phyloP scores from a whole-genome alignment of 2,113 vertebrate species.

The Parotia lawesii region DNA sequence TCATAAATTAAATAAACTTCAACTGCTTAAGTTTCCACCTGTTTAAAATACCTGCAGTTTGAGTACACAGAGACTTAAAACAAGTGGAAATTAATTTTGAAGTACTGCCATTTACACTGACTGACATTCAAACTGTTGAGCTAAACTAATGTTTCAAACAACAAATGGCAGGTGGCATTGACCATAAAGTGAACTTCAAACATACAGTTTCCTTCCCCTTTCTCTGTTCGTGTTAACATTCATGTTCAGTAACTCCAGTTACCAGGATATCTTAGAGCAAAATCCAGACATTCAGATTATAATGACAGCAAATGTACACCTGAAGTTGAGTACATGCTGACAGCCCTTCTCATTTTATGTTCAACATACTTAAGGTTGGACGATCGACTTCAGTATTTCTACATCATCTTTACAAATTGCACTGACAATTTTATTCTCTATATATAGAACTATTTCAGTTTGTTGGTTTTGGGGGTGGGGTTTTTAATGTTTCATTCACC shows the following conservation, averaged over 20 bases:
- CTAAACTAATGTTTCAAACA: not conserved
- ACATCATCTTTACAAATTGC: not conserved
- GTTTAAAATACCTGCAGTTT: constrained; percentile 50
- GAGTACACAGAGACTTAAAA: not conserved
- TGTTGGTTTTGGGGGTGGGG: not conserved
- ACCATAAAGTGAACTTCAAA: not conserved
- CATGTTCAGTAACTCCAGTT: not conserved
- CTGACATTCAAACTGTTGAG: not conserved
- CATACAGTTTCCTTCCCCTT: not conserved
- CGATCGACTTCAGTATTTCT: not conserved
- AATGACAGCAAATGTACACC: not conserved
- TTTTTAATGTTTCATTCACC: not conserved
- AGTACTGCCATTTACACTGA: not conserved
- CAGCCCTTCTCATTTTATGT: not conserved
- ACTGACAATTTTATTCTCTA: not conserved
- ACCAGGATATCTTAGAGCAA: not conserved
- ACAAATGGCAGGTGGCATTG: not conserved
- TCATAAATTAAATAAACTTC: constrained; percentile 22
- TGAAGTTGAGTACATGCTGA: not conserved
- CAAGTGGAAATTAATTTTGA: not conserved
- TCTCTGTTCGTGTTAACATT: not conserved
- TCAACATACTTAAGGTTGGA: not conserved
- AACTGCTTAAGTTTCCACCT: constrained; percentile 54
- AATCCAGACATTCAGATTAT: not conserved
- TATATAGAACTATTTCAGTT: not conserved